Evolutionary conservation across 2,888 invertebrate genomes (phyloP), one percentile per base, ranked within the genome.

Genomic region (Pyrochroa serraticornis): DNA sequence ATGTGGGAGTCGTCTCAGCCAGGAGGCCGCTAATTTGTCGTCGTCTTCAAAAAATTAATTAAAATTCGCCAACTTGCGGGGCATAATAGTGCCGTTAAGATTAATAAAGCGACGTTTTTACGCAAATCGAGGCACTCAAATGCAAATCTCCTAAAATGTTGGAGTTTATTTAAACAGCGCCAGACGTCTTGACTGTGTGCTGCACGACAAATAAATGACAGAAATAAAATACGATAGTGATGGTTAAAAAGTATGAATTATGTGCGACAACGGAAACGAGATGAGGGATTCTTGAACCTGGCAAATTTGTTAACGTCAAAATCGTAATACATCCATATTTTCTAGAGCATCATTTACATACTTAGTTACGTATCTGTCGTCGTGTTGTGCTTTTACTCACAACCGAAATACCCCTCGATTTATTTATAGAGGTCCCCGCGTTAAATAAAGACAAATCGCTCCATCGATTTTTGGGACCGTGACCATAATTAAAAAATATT

Each of bases 341-440:
- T 53, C 46, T 52, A 32, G 52, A 44, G 43, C 52, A 45, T 52
- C 52, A 52, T 52, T 52, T 52, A 52, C 52, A 52, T 52, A 44
- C 44, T 31, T 39, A 41, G 22, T 22, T 39, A 41, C 8, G 49
- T 37, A 52, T 52, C 52, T 45, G 43, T 52, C 44, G 38, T 44
- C 52, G 44, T 39, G 32, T 44, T 44, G 12, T 44, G 52, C 52
- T 45, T 52, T 52, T 22, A 22, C 22, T 22, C 22, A 22, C 52
- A 52, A 44, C 52, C 44, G 14, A 52, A 52, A 52, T 52, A 52
- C 34, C 43, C 22, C 37, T 30, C 2, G 3, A 13, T 31, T 36
- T 52, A 52, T 52, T 52, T 52, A 52, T 52, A 52, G 52, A 13
- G 14, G 50, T 43, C 48, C 10, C 31, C 38, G 35, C 9, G 13